Evolutionary conservation across 2,113 vertebrate genomes (phyloP), one percentile per base, ranked within the genome.

Genomic region (Clarias batrachus): DNA sequence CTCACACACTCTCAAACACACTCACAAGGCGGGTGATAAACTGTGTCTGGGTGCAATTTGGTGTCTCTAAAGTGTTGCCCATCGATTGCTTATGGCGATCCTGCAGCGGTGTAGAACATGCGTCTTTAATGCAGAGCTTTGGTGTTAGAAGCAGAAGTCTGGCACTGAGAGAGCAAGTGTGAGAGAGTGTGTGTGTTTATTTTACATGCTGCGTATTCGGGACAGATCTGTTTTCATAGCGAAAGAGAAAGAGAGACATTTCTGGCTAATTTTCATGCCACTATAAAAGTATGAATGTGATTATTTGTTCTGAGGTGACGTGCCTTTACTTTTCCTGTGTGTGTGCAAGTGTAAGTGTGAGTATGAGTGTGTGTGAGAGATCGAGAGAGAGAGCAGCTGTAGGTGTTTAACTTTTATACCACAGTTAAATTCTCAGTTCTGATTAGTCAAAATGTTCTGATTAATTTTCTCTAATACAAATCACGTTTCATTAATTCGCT

Each of bases 61-160:
- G 65, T 13, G 41, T 56, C 70, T 23, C 27, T 68, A 62, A 78
- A 21, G 77, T 59, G 76, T 70, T 12, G 48, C 30, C 11, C 63
- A 71, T 66, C 16, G 74, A 65, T 79, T 57, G 33, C 62, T 5
- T 68, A 52, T 37, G 59, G 25, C 41, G 25, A 25, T 37, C 57
- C 25, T 16, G 68, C 41, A 65, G 82, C 30, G 27, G 17, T 57
- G 56, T 30, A 37, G 62, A 59, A 71, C 23, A 19, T 33, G 16
- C 16, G 33, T 27, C 30, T 21, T 56, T 71, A 85, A 86, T 81
- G 77, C 21, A 86, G 85, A 81, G 85, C n/a, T 77, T 52, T 57
- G 48, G 65, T 23, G 65, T 48, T 70, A 71, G 63, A 60, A 81
- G 23, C 71, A 41, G 37, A 65, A 65, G 76, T n/a, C 11, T 12